Percentiles rank a stretch among this genome's conserved stretches.
Evolutionary conservation across 2,797 vertebrate species (phyloP).

Genomic region (Phylloscopus collybita): DNA sequence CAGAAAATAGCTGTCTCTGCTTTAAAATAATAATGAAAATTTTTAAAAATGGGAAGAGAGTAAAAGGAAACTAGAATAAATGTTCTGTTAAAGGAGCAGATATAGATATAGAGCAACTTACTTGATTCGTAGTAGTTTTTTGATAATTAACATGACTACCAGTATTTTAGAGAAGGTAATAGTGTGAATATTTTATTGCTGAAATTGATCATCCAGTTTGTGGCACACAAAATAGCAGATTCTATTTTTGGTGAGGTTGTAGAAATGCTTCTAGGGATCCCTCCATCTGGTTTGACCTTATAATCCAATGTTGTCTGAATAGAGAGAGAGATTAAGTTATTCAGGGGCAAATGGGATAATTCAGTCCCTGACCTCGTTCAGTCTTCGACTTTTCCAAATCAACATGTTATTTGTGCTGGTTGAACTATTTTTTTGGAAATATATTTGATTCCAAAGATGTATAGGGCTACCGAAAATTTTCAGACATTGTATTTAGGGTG

Average conservation of each 20-base stretch:
- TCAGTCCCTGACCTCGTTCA: constrained; percentile 64
- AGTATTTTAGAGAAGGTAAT: background rate
- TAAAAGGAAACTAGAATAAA: background rate
- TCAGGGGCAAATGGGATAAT: constrained; percentile 68
- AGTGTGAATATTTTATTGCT: constrained; percentile 45
- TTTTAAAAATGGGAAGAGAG: background rate
- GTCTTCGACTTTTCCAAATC: constrained; percentile 61
- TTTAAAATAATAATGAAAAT: background rate
- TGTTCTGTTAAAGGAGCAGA: constrained; percentile 23
- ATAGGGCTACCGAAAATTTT: background rate
- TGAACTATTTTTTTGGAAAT: constrained; percentile 48
- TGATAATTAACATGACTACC: constrained; percentile 14
- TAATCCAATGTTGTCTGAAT: constrained; percentile 73
- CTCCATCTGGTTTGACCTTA: constrained; percentile 69
- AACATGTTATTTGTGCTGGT: constrained; percentile 59
- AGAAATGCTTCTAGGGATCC: constrained; percentile 68
- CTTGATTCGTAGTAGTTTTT: constrained; percentile 7
- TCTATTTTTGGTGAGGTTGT: constrained; percentile 40
- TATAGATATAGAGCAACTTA: background rate
- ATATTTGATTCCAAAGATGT: constrained; percentile 50
- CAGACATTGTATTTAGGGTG: background rate
- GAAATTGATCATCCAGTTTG: constrained; percentile 52
- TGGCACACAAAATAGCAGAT: constrained; percentile 33
- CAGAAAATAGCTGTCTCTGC: background rate
- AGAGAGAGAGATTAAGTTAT: constrained; percentile 73